Evolutionary conservation across 2,113 vertebrate species (phyloP), one percentile per base, ranked within the genome.

Genomic region (Protomyctophum bolini): DNA sequence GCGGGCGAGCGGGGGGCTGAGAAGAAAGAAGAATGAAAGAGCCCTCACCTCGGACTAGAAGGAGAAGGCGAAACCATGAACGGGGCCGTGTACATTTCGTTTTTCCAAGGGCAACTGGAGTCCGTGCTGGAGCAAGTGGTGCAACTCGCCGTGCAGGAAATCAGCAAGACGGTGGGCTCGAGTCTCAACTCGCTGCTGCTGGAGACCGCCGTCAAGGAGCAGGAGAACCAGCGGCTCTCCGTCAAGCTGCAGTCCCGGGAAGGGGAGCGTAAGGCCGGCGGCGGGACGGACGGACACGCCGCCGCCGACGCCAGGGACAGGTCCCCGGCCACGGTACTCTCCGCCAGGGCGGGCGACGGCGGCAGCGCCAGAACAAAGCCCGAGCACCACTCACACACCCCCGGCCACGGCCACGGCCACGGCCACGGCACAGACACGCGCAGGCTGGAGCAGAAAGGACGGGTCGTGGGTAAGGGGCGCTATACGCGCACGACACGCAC

Each of bases 81-180:
- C 91, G 92, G 91, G 55, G 83, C 92, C 71, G 90, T 94, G 75
- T 94, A 93, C 73, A 93, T 93, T 66, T 93, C 93, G 87, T 94
- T 94, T 68, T 94, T 94, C 82, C 92, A 94, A 89, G 92, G 93
- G 73, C 93, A 94, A 84, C 88, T 94, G 82, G 93, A 94, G 84
- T 93, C 93, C 10, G 92, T 91, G 58, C 86, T 94, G 81, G 93
- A 94, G 89, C 92, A 93, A 54, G 93, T 94, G 58, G 93, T 93
- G 52, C 92, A 94, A 82, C 88, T 93, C 72, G 92, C 93, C 14
- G 93, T 93, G 8, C 92, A 92, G 88, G 92, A 94, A 81, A 93
- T 93, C 47, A 93, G 90, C 80, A 88, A 83, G 57, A 87, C 90
- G 41, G 93, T 93, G 54, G 93, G 93, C 49, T 85, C 86, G 54